These are phyloP conservation scores for Nicator chloris DNA, from an alignment of 2,113 vertebrate species.

Conservation along the genomic window DNA sequence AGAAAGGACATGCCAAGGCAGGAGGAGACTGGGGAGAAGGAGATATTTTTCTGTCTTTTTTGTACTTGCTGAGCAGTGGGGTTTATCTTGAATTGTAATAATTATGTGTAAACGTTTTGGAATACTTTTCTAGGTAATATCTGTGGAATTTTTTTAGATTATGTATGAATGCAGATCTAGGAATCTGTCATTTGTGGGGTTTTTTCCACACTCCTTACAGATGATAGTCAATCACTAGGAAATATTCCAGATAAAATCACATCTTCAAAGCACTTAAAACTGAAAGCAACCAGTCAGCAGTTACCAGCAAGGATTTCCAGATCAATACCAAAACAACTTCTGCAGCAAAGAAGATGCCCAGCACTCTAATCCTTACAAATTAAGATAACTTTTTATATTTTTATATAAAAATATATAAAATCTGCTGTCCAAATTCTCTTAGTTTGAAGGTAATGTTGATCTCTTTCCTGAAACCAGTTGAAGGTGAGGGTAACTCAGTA, in stretches of 20 bases:
- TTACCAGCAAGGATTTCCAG: background rate
- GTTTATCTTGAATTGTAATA: background rate
- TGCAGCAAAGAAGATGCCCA: background rate
- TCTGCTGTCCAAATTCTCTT: background rate
- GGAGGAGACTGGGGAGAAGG: background rate
- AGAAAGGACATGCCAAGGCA: background rate
- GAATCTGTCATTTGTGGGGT: background rate
- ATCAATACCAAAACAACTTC: background rate
- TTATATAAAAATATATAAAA: background rate
- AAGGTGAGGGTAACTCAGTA: background rate
- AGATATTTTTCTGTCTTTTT: background rate
- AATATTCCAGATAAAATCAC: background rate
- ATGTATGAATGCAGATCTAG: background rate
- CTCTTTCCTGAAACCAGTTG: background rate
- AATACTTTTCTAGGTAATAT: background rate
- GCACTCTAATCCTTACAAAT: background rate
- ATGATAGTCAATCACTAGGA: background rate
- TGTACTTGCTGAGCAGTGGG: background rate
- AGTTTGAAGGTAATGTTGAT: background rate
- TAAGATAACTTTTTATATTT: background rate
- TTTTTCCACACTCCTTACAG: background rate
- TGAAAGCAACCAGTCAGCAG: background rate
- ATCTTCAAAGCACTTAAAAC: background rate
- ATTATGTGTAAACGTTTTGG: background rate
- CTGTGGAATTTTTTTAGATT: background rate